These are phyloP conservation scores for Dromius quadrimaculatus DNA, from an alignment of 2,888 invertebrate species.

Conservation along the genomic window DNA sequence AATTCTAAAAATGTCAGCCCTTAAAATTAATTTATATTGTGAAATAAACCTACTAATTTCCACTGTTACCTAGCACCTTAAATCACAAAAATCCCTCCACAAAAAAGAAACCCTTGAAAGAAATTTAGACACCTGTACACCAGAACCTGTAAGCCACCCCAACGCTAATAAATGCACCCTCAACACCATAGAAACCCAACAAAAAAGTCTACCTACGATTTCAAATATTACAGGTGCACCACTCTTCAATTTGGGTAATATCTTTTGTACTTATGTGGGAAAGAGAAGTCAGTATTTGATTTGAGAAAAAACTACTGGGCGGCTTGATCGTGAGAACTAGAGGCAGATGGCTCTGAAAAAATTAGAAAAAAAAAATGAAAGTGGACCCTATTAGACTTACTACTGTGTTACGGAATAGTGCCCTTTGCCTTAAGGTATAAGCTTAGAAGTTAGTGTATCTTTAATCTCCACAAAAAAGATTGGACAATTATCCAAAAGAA, in stretches of 20 bases:
- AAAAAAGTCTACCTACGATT: slow-evolving; percentile 34
- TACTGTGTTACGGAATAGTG: slow-evolving; percentile 39
- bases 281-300: slow-evolving; percentile 39
- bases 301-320: slow-evolving; percentile 15
- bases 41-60: slow-evolving; percentile 12
- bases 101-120: too few species aligned
- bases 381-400: slow-evolving; percentile 38
- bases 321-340: slow-evolving; percentile 30
- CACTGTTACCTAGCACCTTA: slow-evolving; percentile 5
- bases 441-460: slow-evolving; percentile 37
- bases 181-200: slow-evolving; percentile 22
- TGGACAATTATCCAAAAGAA: neutral
- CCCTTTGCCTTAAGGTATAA: slow-evolving; percentile 9
- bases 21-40: slow-evolving; percentile 12
- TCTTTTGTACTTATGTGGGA: slow-evolving; percentile 55
- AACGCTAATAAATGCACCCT: slow-evolving; percentile 43
- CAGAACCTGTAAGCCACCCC: slow-evolving; percentile 46
- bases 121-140: slow-evolving; percentile 37
- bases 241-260: slow-evolving; percentile 49
- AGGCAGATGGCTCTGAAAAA: slow-evolving; percentile 37
- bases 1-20: neutral
- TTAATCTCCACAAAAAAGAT: slow-evolving; percentile 6
- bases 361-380: slow-evolving; percentile 23
- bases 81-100: neutral
- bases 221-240: slow-evolving; percentile 52